Base-by-base conservation (phyloP, 2,888 invertebrate species). In the Caenorhabditis virilis region DNA sequence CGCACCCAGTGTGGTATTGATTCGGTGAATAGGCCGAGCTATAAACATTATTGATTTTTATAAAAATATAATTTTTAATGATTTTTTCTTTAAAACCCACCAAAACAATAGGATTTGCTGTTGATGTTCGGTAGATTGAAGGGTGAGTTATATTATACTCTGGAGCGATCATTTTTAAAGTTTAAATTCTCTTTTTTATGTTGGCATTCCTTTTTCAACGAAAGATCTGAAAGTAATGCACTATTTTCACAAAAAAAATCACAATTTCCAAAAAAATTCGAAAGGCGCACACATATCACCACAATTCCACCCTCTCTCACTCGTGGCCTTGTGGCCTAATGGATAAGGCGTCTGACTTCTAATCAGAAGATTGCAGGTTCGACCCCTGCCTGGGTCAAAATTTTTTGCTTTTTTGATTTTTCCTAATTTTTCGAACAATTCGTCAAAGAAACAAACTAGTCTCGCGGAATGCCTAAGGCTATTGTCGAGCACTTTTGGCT, bases 311-410 rank as follows among this genome's bases (percentile, higher is more conserved):
- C n/a, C n/a, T n/a, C n/a, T n/a, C n/a, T n/a, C n/a, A n/a, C 13
- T 35, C 51, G 61, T 72, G 75, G 72, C 73, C 76, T 67, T 72
- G 77, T 78, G 78, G 78, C 78, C 77, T 76, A 78, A 78, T 77
- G 78, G 78, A 78, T 78, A 78, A 78, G 78, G 78, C 76, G 78
- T 78, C 77, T 77, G 78, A 77, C 78, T 78, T 76, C 78, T 75
- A 74, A 78, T 77, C 78, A 77, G 77, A 78, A 78, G 78, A 78
- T 74, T 78, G 77, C 72, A 76, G 76, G 78, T 77, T 77, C 77
- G 74, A 77, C 63, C 77, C 76, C 78, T 74, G 74, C 75, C 74
- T 68, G 70, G 75, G 72, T 72, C 69, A 66, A 62, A 62, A 38
- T n/a, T 62, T 52, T 62, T 62, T 49, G 6, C n/a, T n/a, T n/a